A percentile compares a stretch with the other conserved stretches of the same genome.
These are phyloP conservation scores for Vandiemenella viatica DNA, from an alignment of 2,888 invertebrate genomes.

Conservation along the genomic window DNA sequence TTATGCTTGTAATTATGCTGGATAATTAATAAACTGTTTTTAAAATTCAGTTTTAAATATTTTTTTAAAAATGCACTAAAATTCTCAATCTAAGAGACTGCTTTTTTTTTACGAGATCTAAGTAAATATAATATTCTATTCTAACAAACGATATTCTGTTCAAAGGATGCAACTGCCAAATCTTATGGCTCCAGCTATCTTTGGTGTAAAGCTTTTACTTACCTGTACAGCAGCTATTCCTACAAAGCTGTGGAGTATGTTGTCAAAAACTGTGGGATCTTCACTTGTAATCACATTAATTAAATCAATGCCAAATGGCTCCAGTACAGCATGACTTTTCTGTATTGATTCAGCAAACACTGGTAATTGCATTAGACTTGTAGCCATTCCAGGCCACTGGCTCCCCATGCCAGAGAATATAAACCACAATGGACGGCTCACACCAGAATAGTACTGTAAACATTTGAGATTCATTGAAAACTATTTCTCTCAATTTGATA, in stretches of 20 bases:
- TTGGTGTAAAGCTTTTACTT: too few relatives aligned
- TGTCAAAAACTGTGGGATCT: slow-evolving; percentile 44
- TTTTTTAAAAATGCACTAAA: too few relatives aligned
- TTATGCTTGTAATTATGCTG: too few relatives aligned
- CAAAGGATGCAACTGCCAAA: too few relatives aligned
- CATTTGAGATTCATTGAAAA: background rate
- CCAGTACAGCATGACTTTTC: slow-evolving; percentile 39
- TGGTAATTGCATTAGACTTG: slow-evolving; percentile 46
- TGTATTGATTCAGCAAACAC: slow-evolving; percentile 47
- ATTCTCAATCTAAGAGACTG: too few relatives aligned
- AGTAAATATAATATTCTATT: too few relatives aligned
- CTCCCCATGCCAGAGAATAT: slow-evolving; percentile 62
- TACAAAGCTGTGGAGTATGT: slow-evolving; percentile 53
- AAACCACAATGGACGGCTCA: slow-evolving; percentile 41
- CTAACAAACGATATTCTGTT: too few relatives aligned
- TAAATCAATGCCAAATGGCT: slow-evolving; percentile 44
- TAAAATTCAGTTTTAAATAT: too few relatives aligned
- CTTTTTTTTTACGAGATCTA: too few relatives aligned
- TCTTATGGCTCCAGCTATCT: too few relatives aligned
- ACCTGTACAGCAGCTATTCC: slow-evolving; percentile 46
- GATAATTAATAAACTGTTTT: too few relatives aligned
- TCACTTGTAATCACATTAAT: slow-evolving; percentile 41
- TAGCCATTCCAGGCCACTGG: slow-evolving; percentile 56
- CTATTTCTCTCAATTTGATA: too few relatives aligned
- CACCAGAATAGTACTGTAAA: slow-evolving; percentile 2